Conservation (phyloP, 1,140 invertebrate genomes). For the Macrocentrus cingulum region DNA sequence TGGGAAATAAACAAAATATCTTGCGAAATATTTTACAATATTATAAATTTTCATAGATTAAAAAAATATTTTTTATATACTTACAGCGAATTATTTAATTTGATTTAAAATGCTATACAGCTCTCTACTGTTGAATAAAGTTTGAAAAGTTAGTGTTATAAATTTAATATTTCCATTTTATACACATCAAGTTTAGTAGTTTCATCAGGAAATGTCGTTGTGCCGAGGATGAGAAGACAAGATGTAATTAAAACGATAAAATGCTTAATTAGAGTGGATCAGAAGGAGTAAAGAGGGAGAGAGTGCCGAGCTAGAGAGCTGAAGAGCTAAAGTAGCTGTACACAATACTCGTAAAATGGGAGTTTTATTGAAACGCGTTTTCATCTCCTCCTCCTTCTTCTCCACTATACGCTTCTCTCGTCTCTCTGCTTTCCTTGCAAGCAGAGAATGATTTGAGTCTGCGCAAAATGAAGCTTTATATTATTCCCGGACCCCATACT, state of each 20-base stretch:
- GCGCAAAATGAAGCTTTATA: too few relatives aligned
- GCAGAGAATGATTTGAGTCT: too few relatives aligned
- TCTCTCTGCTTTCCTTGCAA: too few relatives aligned
- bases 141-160: background rate
- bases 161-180: background rate
- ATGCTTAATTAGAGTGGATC: constrained; percentile 49
- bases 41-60: too few relatives aligned
- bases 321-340: constrained; percentile 41
- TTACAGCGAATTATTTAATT: too few relatives aligned
- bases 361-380: constrained; percentile 36
- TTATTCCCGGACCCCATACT: too few relatives aligned
- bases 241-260: constrained; percentile 49
- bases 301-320: background rate
- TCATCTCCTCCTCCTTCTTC: constrained; percentile 35
- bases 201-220: constrained; percentile 16
- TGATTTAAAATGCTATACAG: too few relatives aligned
- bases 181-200: constrained; percentile 2
- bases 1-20: constrained; percentile 49
- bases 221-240: constrained; percentile 11
- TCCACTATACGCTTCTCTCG: too few relatives aligned
- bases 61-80: too few relatives aligned
- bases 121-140: constrained; percentile 2
- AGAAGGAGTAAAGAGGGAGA: constrained; percentile 28
- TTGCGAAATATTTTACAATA: too few relatives aligned
- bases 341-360: constrained; percentile 44